Percentiles rank a stretch among this genome's conserved stretches.
Conservation (phyloP, 2,797 vertebrate species). For the Hybognathus amarus region DNA sequence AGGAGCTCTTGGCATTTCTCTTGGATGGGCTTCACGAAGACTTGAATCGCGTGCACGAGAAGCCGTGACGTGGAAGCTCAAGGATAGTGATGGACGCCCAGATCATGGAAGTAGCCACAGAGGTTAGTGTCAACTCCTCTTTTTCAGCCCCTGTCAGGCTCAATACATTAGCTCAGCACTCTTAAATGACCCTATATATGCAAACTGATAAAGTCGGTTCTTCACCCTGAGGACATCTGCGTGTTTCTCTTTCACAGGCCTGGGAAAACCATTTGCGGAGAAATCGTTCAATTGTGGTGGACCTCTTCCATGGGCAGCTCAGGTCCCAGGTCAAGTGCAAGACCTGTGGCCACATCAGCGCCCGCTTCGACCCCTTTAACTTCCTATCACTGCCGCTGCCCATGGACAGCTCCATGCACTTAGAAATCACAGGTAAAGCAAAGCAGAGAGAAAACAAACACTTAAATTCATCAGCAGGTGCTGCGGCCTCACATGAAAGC, state of each 20-base stretch:
- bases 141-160: not conserved
- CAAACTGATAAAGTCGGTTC: constrained; percentile 29
- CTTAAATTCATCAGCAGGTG: not conserved
- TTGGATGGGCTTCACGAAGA: constrained; percentile 98
- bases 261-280: constrained; percentile 98
- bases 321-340: constrained; percentile 99
- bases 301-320: constrained; percentile 97
- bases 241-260: constrained; percentile 76
- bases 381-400: constrained; percentile 97
- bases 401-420: constrained; percentile 99
- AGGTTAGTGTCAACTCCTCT: constrained; percentile 77
- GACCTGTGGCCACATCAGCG: constrained; percentile 97
- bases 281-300: constrained; percentile 97
- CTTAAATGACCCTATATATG: constrained; percentile 13
- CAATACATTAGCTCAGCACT: constrained; percentile 7
- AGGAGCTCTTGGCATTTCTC: constrained; percentile 96
- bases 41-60: constrained; percentile 96
- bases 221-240: constrained; percentile 18
- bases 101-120: constrained; percentile 98
- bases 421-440: constrained; percentile 94
- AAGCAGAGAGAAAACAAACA: constrained; percentile 9
- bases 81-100: constrained; percentile 94
- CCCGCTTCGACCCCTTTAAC: constrained; percentile 98
- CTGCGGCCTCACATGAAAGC: not conserved
- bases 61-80: constrained; percentile 97